phyloP scores from a whole-genome alignment of 2,888 invertebrate genomes.

The Camponotus fellah region DNA sequence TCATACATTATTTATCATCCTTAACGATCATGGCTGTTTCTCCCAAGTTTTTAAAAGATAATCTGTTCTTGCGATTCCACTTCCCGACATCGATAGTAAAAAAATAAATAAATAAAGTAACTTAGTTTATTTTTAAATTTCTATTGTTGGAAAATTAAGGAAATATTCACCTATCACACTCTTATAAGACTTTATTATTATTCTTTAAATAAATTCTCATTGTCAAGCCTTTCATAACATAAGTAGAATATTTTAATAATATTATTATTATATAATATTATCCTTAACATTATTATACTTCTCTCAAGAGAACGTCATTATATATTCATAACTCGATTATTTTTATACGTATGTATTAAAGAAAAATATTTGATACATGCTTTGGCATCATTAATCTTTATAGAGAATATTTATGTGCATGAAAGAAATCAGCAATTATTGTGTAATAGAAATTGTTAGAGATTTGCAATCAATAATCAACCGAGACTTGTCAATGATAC shows the following conservation, averaged over 20 bases:
- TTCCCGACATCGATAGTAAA: not conserved
- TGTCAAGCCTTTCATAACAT: not conserved
- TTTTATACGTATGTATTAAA: not conserved
- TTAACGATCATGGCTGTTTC: constrained; percentile 37
- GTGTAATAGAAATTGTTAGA: constrained; percentile 55
- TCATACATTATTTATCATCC: constrained; percentile 52
- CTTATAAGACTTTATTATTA: not conserved
- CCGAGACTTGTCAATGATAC: constrained; percentile 53
- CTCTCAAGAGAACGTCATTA: not conserved
- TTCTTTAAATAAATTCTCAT: not conserved
- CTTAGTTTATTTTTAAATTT: not conserved
- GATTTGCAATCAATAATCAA: constrained; percentile 58
- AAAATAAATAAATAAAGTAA: constrained; percentile 13
- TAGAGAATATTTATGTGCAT: not conserved
- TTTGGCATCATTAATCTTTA: not conserved
- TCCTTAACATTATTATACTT: not conserved
- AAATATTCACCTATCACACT: not conserved
- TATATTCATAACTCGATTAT: not conserved
- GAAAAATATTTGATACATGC: not conserved
- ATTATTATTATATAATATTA: too few relatives aligned
- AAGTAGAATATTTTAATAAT: not conserved
- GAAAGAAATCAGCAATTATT: constrained; percentile 57
- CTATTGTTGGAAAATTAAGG: not conserved
- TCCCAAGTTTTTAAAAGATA: constrained; percentile 24
- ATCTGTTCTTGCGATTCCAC: constrained; percentile 13